A percentile compares a stretch with the other conserved stretches of the same genome.
These are phyloP conservation scores for Eulacestoma nigropectus DNA, from an alignment of 2,113 vertebrate species.

Conservation along the genomic window DNA sequence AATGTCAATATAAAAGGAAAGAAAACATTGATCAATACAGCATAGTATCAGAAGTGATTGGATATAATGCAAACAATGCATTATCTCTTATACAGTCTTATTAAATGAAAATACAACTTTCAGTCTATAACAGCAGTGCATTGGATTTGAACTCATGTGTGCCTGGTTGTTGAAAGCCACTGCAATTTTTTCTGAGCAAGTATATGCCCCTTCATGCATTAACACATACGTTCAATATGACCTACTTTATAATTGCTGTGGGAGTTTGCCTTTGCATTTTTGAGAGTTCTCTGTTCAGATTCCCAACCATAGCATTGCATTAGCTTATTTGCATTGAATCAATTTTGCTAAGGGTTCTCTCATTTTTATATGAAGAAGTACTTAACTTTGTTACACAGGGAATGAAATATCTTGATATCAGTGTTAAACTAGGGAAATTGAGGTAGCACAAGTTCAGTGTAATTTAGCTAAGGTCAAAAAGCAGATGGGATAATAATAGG, in stretches of 20 bases:
- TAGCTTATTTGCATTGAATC: conserved; percentile 51
- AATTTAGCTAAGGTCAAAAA: conserved; percentile 34
- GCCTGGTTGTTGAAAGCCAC: background rate
- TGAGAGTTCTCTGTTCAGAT: conserved; percentile 32
- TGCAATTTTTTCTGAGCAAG: background rate
- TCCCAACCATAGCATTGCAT: background rate
- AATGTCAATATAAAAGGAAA: conserved; percentile 23
- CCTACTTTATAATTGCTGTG: conserved; percentile 58
- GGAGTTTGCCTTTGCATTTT: conserved; percentile 56
- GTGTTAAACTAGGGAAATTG: background rate
- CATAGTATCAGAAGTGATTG: conserved; percentile 13
- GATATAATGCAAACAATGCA: conserved; percentile 43
- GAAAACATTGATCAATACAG: conserved; percentile 42
- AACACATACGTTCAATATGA: conserved; percentile 19
- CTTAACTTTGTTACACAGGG: background rate
- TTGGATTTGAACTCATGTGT: background rate
- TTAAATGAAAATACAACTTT: conserved; percentile 46
- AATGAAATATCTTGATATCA: background rate
- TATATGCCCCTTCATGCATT: background rate
- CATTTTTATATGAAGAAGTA: conserved; percentile 15
- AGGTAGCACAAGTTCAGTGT: conserved; percentile 2
- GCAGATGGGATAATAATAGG: background rate
- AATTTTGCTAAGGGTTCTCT: conserved; percentile 20
- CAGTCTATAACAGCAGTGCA: background rate
- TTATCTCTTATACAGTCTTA: conserved; percentile 1